Conservation (phyloP, 2,113 vertebrate species). For the Lagopus muta region DNA sequence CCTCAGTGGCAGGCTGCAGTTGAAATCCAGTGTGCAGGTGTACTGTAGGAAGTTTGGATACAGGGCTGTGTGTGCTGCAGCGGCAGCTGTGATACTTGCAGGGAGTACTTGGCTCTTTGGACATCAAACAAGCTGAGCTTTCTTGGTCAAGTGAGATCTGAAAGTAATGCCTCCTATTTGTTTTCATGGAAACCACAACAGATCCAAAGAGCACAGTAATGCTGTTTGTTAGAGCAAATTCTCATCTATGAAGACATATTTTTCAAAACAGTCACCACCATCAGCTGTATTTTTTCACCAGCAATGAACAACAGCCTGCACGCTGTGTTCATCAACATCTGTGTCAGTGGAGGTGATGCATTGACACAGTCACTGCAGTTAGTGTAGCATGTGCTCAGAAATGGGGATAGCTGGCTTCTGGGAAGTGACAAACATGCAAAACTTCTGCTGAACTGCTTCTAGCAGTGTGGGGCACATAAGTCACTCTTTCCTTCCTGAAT, state of each 20-base stretch:
- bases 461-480: rapidly evolving
- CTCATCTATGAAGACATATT: no score
- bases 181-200: no score
- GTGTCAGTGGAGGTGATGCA: no score
- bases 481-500: background rate
- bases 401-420: background rate
- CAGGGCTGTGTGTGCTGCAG: background rate
- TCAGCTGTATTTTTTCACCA: no score
- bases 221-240: no score
- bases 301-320: no score
- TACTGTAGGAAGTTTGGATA: background rate
- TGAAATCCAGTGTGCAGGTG: background rate
- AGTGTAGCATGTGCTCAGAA: background rate
- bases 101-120: background rate
- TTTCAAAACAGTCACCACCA: no score
- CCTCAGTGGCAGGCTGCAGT: background rate
- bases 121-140: background rate
- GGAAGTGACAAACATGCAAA: background rate
- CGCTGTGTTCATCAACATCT: no score
- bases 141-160: background rate
- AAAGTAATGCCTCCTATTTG: no score
- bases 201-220: no score
- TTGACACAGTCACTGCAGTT: background rate
- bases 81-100: background rate
- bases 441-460: background rate